phyloP scores from a whole-genome alignment of 2,113 vertebrate genomes.

The Choloepus hoffmanni region DNA sequence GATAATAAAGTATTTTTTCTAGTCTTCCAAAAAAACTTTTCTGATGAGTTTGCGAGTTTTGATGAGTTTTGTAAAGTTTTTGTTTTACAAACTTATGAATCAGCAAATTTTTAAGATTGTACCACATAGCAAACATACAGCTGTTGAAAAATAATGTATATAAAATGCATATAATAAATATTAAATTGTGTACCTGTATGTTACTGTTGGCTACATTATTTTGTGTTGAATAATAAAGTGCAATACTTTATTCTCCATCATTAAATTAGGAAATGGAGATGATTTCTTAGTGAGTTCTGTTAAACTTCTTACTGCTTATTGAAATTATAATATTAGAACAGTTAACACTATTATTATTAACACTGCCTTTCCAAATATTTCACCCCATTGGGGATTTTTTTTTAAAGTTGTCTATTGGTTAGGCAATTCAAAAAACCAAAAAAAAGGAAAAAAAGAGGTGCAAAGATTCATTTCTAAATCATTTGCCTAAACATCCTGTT shows the following conservation, averaged over 20 bases:
- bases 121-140: too few species aligned
- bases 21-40: constrained; percentile 98
- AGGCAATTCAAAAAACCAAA: neutral
- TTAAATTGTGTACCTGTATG: constrained; percentile 99
- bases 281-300: constrained; percentile 83
- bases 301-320: constrained; percentile 51
- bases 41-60: constrained; percentile 96
- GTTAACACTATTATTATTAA: constrained; percentile 31
- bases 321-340: constrained; percentile 43
- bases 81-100: constrained; percentile 96
- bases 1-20: constrained; percentile 99
- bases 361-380: constrained; percentile 42
- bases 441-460: neutral
- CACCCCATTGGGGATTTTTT: neutral
- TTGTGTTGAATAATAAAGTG: constrained; percentile 88
- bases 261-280: constrained; percentile 81
- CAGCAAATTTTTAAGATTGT: constrained; percentile 93
- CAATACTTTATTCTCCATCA: constrained; percentile 83
- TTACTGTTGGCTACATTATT: constrained; percentile 90
- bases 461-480: constrained; percentile 16
- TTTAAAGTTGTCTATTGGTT: constrained; percentile 40
- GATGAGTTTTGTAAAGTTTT: constrained; percentile 97
- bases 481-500: constrained; percentile 29
- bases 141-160: too few species aligned
- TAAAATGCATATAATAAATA: constrained; percentile 94